phyloP scores from a whole-genome alignment of 2,888 invertebrate species.

The Schizaphis graminum region DNA sequence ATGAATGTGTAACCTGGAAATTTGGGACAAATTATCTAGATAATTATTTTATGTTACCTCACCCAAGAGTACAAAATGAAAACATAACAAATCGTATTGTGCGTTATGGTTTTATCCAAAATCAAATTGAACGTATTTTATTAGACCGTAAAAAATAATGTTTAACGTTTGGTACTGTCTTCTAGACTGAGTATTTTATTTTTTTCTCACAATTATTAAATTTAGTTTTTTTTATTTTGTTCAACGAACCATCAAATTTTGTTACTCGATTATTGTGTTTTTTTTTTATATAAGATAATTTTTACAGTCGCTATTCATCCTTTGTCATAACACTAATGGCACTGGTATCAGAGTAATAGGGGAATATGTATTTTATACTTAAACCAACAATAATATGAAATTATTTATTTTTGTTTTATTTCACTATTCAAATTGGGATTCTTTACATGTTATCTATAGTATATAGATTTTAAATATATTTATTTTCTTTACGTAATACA shows the following conservation, averaged over 20 bases:
- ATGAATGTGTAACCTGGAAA: not conserved
- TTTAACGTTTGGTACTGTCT: not conserved
- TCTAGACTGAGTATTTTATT: not conserved
- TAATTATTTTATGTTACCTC: not conserved
- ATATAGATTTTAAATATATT: not conserved
- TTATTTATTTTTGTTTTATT: not conserved
- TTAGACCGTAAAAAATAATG: not conserved
- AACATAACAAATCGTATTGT: slow-evolving; percentile 1
- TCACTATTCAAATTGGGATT: not conserved
- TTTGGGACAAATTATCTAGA: not conserved
- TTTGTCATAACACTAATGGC: not conserved
- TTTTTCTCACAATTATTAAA: not conserved
- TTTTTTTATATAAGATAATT: not conserved
- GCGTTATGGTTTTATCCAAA: not conserved
- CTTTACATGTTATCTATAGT: not conserved
- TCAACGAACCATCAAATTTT: not conserved
- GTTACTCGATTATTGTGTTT: not conserved
- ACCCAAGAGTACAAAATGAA: not conserved
- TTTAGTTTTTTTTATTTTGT: not conserved
- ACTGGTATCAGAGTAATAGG: not conserved
- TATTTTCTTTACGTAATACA: not conserved
- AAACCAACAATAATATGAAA: not conserved
- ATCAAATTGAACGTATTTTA: not conserved
- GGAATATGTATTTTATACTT: not conserved
- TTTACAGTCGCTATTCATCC: not conserved